phyloP scores from a whole-genome alignment of 2,888 invertebrate species.

The Podabrus alpinus region DNA sequence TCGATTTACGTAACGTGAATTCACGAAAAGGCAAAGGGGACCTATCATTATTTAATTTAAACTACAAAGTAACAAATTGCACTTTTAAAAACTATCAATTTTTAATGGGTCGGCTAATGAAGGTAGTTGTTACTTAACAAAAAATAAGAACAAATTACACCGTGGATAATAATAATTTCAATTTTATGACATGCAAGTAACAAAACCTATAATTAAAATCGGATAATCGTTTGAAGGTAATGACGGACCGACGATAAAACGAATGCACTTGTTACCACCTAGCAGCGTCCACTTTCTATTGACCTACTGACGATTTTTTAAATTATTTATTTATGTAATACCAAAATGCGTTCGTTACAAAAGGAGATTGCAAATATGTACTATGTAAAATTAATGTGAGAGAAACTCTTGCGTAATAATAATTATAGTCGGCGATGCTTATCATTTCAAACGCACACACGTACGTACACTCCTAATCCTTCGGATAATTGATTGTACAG shows the following conservation, averaged over 20 bases:
- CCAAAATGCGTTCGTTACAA: neutral
- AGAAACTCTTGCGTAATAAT: conserved; percentile 8
- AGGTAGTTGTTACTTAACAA: neutral
- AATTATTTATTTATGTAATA: neutral
- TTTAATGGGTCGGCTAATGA: neutral
- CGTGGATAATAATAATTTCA: neutral
- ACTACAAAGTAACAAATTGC: conserved; percentile 17
- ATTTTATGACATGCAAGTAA: neutral
- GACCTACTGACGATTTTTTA: conserved; percentile 12
- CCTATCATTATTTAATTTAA: conserved; percentile 28
- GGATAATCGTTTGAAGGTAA: conserved; percentile 7
- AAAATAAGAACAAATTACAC: neutral
- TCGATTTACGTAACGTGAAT: neutral
- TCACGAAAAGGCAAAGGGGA: conserved; percentile 7
- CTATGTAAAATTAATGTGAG: conserved; percentile 8
- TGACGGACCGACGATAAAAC: conserved; percentile 4
- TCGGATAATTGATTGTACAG: neutral
- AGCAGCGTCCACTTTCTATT: conserved; percentile 17
- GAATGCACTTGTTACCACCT: conserved; percentile 1
- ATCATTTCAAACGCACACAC: neutral
- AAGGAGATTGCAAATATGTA: neutral
- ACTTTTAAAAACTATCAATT: neutral
- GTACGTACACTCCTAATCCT: neutral
- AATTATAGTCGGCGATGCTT: neutral
- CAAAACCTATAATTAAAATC: conserved; percentile 12